phyloP scores from a whole-genome alignment of 2,113 vertebrate genomes.

The Cheilinus undulatus region DNA sequence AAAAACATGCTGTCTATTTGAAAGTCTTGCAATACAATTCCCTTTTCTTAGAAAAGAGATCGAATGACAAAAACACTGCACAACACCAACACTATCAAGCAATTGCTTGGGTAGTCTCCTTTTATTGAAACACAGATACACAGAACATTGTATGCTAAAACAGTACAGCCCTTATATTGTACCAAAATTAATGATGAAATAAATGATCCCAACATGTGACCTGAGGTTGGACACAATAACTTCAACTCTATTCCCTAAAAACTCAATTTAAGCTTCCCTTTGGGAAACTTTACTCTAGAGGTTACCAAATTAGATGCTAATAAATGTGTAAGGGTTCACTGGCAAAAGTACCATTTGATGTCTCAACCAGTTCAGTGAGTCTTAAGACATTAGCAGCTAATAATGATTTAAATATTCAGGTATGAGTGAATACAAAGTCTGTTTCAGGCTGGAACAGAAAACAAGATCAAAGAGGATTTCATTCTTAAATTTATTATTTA shows the following conservation, averaged over 20 bases:
- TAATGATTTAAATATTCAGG: not conserved
- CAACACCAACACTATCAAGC: not conserved
- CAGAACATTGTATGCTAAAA: not conserved
- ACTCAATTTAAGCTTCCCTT: not conserved
- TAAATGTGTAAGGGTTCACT: not conserved
- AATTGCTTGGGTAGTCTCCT: conserved; percentile 3
- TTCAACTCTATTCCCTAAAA: not conserved
- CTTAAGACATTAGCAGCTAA: not conserved
- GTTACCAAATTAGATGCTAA: not conserved
- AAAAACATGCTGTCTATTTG: not conserved
- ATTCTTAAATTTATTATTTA: too few species aligned
- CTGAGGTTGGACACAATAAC: not conserved
- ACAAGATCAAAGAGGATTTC: too few species aligned
- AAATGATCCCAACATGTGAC: not conserved
- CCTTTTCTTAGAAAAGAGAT: not conserved
- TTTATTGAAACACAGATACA: not conserved
- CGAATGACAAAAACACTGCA: not conserved
- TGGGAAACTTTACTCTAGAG: not conserved
- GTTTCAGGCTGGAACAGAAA: too few species aligned
- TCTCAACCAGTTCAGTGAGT: not conserved
- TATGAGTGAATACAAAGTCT: too few species aligned
- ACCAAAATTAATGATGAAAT: not conserved
- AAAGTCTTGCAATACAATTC: not conserved
- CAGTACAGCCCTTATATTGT: not conserved
- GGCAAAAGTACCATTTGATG: not conserved